Base-by-base conservation (phyloP, 2,888 invertebrate genomes). In the Achlya flavicornis region DNA sequence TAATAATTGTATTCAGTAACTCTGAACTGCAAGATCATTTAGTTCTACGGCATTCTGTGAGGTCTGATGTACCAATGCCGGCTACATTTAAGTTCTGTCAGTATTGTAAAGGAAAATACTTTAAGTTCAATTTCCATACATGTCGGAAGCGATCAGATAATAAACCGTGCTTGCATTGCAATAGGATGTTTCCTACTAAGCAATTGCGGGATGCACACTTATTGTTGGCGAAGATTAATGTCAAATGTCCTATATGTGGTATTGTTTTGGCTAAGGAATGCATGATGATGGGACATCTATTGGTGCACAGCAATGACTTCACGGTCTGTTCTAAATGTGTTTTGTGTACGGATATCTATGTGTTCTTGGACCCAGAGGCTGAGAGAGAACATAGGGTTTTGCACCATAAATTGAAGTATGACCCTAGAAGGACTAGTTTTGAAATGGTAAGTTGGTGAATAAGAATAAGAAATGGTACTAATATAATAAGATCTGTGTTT, bases 31-130 rank as follows among this genome's bases (percentile, higher is more conserved):
- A 61, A 0, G 5, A 67, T 0, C 89, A 89, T 61, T 67, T 82
- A 66, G 2, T 38, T 0, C 10, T 62, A 0, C 62, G 71, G 0
- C 90, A 89, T 53, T 57, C 63, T 0, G 87, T 86, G 0, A 70
- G 88, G 0, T 85, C 87, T 0, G 90, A 90, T 19, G 0, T 79
- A 0, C 80, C 83, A 0, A 65, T 74, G 0, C 12, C 64, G 0
- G 19, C 43, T 0, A 4, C 12, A 0, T 63, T 65, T 0, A 75
- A 58, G 0, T 10, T 11, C 0, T 87, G 84, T 26, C 3, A 7
- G 0, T 0, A 3, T 0, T 84, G 83, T 6, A 11, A 57, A 0
- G 14, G 35, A 0, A 63, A 33, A 0, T 78, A 70, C 57, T 48
- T 62, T 0, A 33, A 63, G 0, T 64, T 12, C 0, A 19, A 4